Conservation (phyloP, 2,113 vertebrate genomes). For the Vulpes lagopus region DNA sequence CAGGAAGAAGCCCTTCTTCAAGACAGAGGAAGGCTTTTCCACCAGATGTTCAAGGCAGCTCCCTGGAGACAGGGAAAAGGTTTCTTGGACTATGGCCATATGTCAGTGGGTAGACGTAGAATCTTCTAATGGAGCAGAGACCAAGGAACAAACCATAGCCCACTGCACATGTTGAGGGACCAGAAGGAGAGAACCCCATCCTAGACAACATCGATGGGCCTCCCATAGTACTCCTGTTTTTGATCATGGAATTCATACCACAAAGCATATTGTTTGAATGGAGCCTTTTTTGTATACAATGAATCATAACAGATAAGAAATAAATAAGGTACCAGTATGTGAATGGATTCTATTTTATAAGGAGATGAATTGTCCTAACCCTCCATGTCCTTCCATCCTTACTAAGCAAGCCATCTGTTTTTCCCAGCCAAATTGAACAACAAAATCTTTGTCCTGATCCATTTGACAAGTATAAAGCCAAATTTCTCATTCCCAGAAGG, state of each 20-base stretch:
- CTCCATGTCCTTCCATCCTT: neutral
- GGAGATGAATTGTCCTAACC: neutral
- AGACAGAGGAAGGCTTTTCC: neutral
- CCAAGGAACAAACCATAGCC: neutral
- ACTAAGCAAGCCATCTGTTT: conserved; percentile 37
- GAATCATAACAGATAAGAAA: conserved; percentile 22
- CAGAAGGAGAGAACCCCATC: neutral
- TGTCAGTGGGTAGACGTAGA: neutral
- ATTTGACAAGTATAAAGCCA: conserved; percentile 18
- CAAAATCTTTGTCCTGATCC: neutral
- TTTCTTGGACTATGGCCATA: neutral
- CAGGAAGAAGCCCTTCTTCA: neutral
- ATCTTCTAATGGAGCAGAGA: neutral
- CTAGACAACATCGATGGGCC: neutral
- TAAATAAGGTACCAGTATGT: neutral
- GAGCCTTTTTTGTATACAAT: conserved; percentile 2
- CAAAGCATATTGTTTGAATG: neutral
- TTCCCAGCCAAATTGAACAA: neutral
- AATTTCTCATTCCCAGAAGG: conserved; percentile 48
- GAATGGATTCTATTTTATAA: conserved; percentile 41
- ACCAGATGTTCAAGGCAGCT: neutral
- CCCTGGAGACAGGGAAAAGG: neutral
- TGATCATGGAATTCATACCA: neutral
- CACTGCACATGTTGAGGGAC: neutral
- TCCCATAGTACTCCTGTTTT: neutral